A percentile compares a stretch with the other conserved stretches of the same genome.
phyloP scores from a whole-genome alignment of 2,113 vertebrate species.

The Charina bottae region DNA sequence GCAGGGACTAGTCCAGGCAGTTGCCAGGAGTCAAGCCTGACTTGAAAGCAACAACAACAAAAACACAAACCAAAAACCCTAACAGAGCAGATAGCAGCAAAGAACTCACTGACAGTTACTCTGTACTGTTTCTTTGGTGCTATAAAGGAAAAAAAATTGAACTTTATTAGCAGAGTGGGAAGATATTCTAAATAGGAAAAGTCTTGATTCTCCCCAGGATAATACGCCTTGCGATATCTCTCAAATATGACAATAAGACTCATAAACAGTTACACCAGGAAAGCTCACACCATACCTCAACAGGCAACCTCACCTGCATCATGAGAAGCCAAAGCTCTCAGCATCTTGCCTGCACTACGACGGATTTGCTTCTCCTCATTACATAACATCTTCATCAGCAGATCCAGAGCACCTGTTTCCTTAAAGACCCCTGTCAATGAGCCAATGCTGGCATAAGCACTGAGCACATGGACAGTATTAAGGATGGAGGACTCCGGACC shows the following conservation, averaged over 20 bases:
- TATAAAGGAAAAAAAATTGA: neutral
- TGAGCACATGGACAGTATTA: constrained; percentile 91
- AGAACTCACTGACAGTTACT: neutral
- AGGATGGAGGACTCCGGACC: constrained; percentile 79
- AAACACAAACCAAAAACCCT: neutral
- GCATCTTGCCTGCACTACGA: constrained; percentile 89
- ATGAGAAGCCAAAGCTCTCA: constrained; percentile 87
- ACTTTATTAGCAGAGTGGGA: neutral
- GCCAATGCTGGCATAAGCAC: constrained; percentile 91
- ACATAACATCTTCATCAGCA: constrained; percentile 91
- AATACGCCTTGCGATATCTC: neutral
- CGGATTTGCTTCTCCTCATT: constrained; percentile 88
- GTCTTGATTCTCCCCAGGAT: neutral
- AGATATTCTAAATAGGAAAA: neutral
- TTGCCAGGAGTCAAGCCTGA: neutral
- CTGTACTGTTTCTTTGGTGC: neutral
- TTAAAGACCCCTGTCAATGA: constrained; percentile 88
- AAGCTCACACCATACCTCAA: neutral
- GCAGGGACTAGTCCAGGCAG: neutral
- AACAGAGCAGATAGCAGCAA: neutral
- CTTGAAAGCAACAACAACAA: neutral
- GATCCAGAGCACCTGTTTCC: constrained; percentile 88
- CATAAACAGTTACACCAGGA: neutral
- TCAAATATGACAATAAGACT: neutral
- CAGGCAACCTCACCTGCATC: constrained; percentile 83